Percentiles rank a stretch among this genome's conserved stretches.
Conservation (phyloP, 1,140 invertebrate genomes). For the Conus ventricosus region DNA sequence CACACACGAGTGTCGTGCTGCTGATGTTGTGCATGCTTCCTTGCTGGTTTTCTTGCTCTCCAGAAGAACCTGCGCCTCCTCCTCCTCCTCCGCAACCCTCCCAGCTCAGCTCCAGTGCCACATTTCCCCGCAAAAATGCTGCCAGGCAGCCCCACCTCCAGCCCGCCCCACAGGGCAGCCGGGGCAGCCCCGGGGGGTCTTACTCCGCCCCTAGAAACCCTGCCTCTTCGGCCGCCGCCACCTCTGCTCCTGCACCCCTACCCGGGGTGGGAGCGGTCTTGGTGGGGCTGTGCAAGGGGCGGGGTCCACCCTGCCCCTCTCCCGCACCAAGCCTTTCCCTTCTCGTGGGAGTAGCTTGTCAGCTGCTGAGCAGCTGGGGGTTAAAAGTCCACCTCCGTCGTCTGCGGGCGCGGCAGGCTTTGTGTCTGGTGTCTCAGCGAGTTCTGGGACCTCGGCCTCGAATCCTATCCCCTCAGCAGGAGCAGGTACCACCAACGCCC, state of each 20-base stretch:
- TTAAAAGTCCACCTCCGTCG: conserved; percentile 61
- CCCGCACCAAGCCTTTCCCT: conserved; percentile 23
- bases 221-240: neutral
- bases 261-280: conserved; percentile 15
- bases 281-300: neutral
- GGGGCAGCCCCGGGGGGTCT: neutral
- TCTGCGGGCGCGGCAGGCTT: neutral
- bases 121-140: neutral
- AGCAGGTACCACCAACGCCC: neutral
- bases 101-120: conserved; percentile 4
- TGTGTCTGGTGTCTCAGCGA: conserved; percentile 3
- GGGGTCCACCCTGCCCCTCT: conserved; percentile 16
- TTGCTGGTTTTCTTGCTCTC: conserved; percentile 17
- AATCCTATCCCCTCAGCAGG: conserved; percentile 7
- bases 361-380: conserved; percentile 64
- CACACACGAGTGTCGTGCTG: neutral
- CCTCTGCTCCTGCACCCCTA: conserved; percentile 31
- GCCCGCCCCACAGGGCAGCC: too few relatives aligned
- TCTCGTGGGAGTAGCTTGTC: conserved; percentile 46
- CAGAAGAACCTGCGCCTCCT: conserved; percentile 2
- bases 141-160: conserved; percentile 9
- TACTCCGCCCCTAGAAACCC: neutral
- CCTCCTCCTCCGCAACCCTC: neutral
- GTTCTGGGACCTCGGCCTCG: neutral
- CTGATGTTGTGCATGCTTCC: conserved; percentile 26